Evolutionary conservation across 2,888 invertebrate genomes (phyloP).

Genomic region (Orthosia gothica): DNA sequence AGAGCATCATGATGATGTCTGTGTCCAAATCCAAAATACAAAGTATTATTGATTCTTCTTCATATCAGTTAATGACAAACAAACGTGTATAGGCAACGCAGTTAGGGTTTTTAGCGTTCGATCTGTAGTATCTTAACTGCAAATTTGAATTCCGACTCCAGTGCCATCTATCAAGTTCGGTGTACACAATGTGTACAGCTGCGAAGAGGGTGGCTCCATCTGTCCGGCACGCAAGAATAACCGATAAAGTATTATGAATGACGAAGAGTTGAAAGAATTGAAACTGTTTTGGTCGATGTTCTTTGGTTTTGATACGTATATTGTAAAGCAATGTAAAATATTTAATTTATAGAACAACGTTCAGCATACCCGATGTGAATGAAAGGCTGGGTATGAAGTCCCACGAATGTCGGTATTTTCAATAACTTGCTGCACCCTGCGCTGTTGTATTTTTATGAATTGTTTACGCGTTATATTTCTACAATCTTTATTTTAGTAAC

Average conservation of each 20-base stretch:
- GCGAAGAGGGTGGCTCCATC: background rate
- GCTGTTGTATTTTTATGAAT: background rate
- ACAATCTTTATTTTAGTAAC: background rate
- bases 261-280: background rate
- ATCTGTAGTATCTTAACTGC: background rate
- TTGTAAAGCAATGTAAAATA: background rate
- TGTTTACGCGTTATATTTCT: background rate
- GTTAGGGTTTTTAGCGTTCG: no score
- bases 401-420: background rate
- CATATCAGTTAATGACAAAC: no score
- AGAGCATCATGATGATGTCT: no score
- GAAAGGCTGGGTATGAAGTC: no score
- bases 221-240: background rate
- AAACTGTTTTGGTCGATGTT: background rate
- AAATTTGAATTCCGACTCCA: background rate
- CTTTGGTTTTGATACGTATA: background rate
- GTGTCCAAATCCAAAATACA: no score
- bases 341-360: background rate
- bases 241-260: background rate
- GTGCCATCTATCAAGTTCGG: background rate
- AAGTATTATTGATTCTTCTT: no score
- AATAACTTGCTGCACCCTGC: background rate
- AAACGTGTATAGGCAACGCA: no score
- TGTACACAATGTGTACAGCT: no score
- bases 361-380: background rate